Percentiles rank a stretch among this genome's conserved stretches.
Evolutionary conservation across 2,888 invertebrate species (phyloP).

Genomic region (Dusona sp.): DNA sequence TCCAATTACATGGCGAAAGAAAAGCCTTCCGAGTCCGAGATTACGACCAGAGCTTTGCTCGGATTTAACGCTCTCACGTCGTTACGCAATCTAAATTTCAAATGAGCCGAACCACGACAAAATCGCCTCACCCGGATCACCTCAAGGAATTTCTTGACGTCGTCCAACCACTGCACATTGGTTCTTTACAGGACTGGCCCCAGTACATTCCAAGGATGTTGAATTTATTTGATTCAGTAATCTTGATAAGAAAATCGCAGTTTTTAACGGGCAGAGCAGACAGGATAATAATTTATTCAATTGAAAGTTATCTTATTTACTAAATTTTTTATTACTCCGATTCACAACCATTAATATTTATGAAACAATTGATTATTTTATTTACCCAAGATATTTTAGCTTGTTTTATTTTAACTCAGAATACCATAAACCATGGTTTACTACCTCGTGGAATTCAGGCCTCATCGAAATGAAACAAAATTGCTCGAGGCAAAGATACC

Average conservation of each 20-base stretch:
- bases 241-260: no score
- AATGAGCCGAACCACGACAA: conserved; percentile 42
- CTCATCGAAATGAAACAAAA: background rate
- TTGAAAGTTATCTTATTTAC: no score
- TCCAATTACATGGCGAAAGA: conserved; percentile 55
- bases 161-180: background rate
- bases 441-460: background rate
- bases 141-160: conserved; percentile 17
- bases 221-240: background rate
- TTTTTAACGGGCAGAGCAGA: no score
- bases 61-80: conserved; percentile 56
- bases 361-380: no score
- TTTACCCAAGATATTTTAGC: background rate
- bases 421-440: background rate
- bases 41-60: conserved; percentile 9
- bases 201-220: background rate
- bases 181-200: background rate
- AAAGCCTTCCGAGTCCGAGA: conserved; percentile 8
- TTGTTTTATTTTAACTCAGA: background rate
- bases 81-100: conserved; percentile 64
- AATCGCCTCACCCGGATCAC: conserved; percentile 25
- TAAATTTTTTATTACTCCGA: no score
- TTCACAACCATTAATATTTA: no score
- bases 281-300: no score
- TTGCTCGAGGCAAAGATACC: background rate